These are phyloP conservation scores for Odobenus rosmarus DNA, from an alignment of 2,113 vertebrate species.

Conservation along the genomic window DNA sequence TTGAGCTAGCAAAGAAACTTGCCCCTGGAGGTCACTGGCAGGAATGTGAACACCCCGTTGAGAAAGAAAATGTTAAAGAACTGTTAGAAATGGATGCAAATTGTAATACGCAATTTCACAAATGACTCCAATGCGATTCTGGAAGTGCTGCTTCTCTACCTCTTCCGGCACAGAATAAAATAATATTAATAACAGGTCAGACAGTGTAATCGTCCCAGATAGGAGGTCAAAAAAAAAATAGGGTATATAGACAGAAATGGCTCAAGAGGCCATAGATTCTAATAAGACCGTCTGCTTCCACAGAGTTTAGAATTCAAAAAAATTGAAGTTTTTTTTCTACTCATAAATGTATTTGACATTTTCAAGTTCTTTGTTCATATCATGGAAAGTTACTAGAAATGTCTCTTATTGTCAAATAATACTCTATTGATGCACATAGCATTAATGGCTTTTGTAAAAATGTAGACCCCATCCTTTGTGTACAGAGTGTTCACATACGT, in stretches of 20 bases:
- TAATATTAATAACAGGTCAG: slow-evolving; percentile 63
- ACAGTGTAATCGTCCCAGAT: slow-evolving; percentile 47
- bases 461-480: background rate
- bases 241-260: background rate
- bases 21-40: background rate
- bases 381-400: slow-evolving; percentile 49
- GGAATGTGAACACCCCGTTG: background rate
- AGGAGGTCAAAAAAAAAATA: slow-evolving; percentile 55
- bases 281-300: slow-evolving; percentile 36
- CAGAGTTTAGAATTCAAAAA: slow-evolving; percentile 15
- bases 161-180: slow-evolving; percentile 52
- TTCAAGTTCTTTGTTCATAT: slow-evolving; percentile 8
- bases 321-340: slow-evolving; percentile 3
- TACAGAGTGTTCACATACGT: background rate
- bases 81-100: slow-evolving; percentile 34
- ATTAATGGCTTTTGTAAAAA: background rate
- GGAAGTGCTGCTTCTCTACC: slow-evolving; percentile 14
- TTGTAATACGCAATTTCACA: slow-evolving; percentile 69
- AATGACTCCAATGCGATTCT: slow-evolving; percentile 59
- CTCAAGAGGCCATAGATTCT: slow-evolving; percentile 27
- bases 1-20: background rate
- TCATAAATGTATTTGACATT: slow-evolving; percentile 46
- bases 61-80: slow-evolving; percentile 40
- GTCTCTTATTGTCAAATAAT: background rate
- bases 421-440: background rate